Base-by-base conservation (phyloP, 2,888 invertebrate genomes). In the Pheosia tremula region DNA sequence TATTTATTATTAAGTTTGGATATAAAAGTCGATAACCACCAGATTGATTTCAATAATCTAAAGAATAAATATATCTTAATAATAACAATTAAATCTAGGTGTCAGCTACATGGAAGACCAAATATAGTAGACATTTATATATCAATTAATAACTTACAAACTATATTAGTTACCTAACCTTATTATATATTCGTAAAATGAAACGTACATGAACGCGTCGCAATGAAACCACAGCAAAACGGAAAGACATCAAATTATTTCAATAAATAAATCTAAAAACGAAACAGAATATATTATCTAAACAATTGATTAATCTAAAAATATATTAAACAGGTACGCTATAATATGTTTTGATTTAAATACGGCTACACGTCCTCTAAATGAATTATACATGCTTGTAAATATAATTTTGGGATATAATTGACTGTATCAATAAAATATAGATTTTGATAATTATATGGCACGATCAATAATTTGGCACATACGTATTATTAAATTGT, bases 191-290 rank as follows among this genome's bases (percentile, higher is more conserved):
- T 83, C 84, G 83, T 86, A 88, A 80, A 84, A 80, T 81, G 81
- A 84, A 90, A 89, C 81, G 83, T 87, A 93, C 91, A 83, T 92
- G 91, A 93, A 93, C 93, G 89, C 87, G 89, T 90, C 93, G 90
- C 88, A 74, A 88, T 88, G 85, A 86, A 84, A 83, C 81, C 85
- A 84, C 84, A 85, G 81, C 72, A 77, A 63, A 81, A 80, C 77
- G 80, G 85, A 82, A 84, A 86, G 84, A 82, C 84, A 81, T 83
- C 82, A 82, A 82, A 81, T 84, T 80, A 81, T 78, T 81, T 78
- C 75, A 72, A 75, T 69, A 68, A 69, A 66, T 57, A 69, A 68
- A 57, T 61, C 67, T 63, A 58, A 62, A 64, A 61, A 61, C 63
- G 62, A 61, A 69, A 56, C 54, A 60, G 0, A 24, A 24, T 24